Base-by-base conservation (phyloP, 2,888 invertebrate species). In the Drosophila longiperda region DNA sequence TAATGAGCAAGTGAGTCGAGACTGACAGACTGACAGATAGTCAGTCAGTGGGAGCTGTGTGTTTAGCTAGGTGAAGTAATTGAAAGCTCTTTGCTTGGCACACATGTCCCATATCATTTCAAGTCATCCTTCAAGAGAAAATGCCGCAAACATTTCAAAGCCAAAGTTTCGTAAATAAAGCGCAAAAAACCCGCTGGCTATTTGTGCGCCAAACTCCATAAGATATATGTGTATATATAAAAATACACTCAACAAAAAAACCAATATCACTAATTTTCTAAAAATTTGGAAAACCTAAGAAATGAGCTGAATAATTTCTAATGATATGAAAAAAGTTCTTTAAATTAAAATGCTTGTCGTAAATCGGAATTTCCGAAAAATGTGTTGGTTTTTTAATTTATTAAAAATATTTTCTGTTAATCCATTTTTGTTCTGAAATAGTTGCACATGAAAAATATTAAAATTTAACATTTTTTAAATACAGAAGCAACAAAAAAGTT, bases 171-270 rank as follows among this genome's bases (percentile, higher is more conserved):
- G 58, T 34, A 64, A 75, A 66, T 55, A 78, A 75, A 64, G 48
- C 54, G 45, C 59, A 17, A 38, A 38, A 29, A 53, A 32, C 54
- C 79, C 63, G 59, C 49, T 68, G 76, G 85, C 87, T 87, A 77
- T 87, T 85, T 82, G 78, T 53, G 67, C 34, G 53, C 34, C 67
- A 67, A 71, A 78, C 61, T 78, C 74, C 9, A 17, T 26, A 26
- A 9, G 49, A 26, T 49, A 49, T 42, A n/a, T 54, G 9, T 20
- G 29, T 40, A 40, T 55, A 40, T 38, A 23, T 15, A 45, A 20
- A 20, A 15, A 15, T 45, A 23, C 45, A 45, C 45, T 45, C 7
- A 45, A 7, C 12, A 7, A 7, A 15, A 15, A 6, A 29, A 29
- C 6, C 0, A 29, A n/a, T 1, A 0, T n/a, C 0, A 0, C n/a